Percentiles rank a stretch among this genome's conserved stretches.
These are phyloP conservation scores for Megamerina dolium DNA, from an alignment of 2,888 invertebrate genomes.

Conservation along the genomic window DNA sequence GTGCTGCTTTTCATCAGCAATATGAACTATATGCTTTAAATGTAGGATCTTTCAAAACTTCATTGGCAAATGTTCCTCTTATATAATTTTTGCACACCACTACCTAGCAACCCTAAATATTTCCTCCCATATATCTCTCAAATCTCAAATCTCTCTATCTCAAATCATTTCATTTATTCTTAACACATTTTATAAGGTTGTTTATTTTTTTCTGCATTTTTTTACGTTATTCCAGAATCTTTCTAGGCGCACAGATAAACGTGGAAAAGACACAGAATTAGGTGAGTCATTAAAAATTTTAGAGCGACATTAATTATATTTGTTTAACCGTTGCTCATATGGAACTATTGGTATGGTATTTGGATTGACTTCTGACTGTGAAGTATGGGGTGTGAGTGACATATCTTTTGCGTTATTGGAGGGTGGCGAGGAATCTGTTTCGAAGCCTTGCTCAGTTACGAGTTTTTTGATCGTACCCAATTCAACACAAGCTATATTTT, in stretches of 20 bases:
- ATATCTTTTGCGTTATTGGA: neutral
- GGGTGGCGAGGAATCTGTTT: neutral
- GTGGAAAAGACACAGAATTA: neutral
- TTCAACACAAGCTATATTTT: too few species aligned
- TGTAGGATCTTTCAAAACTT: neutral
- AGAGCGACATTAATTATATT: constrained; percentile 5
- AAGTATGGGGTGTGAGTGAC: too few species aligned
- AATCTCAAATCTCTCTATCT: constrained; percentile 9
- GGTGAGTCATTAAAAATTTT: constrained; percentile 5
- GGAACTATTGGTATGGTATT: too few species aligned
- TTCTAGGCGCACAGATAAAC: neutral
- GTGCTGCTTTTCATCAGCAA: constrained; percentile 3
- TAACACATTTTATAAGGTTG: neutral
- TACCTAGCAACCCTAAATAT: constrained; percentile 10
- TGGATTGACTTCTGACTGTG: too few species aligned
- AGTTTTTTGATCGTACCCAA: too few species aligned
- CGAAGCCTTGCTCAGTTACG: neutral
- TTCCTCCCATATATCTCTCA: constrained; percentile 8
- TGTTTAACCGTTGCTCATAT: constrained; percentile 3
- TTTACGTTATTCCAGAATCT: constrained; percentile 9
- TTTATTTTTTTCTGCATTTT: constrained; percentile 2
- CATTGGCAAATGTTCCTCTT: constrained; percentile 1
- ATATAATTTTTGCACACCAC: constrained; percentile 13
- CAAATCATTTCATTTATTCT: constrained; percentile 5
- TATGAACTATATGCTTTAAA: neutral